Conservation (phyloP, 2,113 vertebrate genomes). For the Nesoenas mayeri region DNA sequence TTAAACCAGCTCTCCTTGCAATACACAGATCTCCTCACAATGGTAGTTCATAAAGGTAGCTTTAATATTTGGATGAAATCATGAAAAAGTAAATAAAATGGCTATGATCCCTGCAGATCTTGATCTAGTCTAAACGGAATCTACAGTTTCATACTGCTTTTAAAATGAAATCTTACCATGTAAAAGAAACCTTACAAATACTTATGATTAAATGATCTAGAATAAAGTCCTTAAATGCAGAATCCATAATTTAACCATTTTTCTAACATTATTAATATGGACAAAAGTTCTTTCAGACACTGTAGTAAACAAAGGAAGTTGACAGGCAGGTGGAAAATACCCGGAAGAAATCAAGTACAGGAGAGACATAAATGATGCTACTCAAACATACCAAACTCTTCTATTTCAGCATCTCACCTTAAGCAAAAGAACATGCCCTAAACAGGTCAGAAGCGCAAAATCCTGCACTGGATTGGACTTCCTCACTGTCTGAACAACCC, state of each 20-base stretch:
- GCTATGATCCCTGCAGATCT: neutral
- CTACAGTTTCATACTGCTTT: neutral
- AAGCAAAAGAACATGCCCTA: neutral
- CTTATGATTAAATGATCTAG: neutral
- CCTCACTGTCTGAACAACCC: neutral
- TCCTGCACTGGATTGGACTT: neutral
- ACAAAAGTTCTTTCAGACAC: neutral
- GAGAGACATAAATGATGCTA: neutral
- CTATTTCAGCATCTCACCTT: neutral
- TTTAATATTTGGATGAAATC: neutral
- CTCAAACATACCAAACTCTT: neutral
- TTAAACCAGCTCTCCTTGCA: neutral
- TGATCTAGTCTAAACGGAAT: neutral
- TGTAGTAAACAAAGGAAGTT: neutral
- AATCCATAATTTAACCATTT: neutral
- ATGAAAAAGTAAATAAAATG: fast-evolving
- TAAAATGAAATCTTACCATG: neutral
- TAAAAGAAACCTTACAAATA: neutral
- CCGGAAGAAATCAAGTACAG: neutral
- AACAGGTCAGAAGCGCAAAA: neutral
- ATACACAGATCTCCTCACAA: neutral
- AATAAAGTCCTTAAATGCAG: neutral
- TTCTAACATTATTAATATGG: neutral
- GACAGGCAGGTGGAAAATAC: neutral
- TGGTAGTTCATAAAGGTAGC: neutral